Base-by-base conservation (phyloP, 2,888 invertebrate species). In the Hirtodrosophila cameraria region DNA sequence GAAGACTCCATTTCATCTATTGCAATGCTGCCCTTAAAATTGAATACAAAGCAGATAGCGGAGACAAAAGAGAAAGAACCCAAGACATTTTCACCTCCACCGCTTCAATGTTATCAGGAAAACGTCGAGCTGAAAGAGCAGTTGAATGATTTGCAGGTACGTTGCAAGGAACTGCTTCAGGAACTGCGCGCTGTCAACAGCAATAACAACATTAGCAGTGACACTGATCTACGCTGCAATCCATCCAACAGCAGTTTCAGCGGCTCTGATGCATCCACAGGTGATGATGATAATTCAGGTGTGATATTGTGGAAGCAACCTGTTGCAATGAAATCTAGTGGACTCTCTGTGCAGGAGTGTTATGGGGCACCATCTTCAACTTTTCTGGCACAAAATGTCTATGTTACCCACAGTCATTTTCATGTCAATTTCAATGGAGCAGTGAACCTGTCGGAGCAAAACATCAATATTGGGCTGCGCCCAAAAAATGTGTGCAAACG, bases 361-460 rank as follows among this genome's bases (percentile, higher is more conserved):
- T 11, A 9, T 4, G 3, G 16, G 3, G 23, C 41, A 15, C 13
- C 6, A 0, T 18, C 42, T 6, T 2, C 20, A 3, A 7, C n/a
- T 1, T 16, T 36, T 8, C 3, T 16, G 0, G 8, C 54, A 3
- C 73, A 60, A 3, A 72, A 67, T 27, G 61, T 72, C 0, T 79
- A 45, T 12, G 65, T 84, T 7, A 70, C 49, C 0, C 76, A 72
- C 15, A 84, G 71, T n/a, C 74, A 84, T 16, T 60, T 67, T 8
- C 79, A 79, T 16, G 55, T 82, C 2, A 67, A 76, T 28, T 66
- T 82, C 1, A 62, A 65, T 42, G 81, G 67, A 8, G 36, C 55
- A 2, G 46, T 78, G 4, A 46, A 45, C 1, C 9, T 67, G 1
- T 43, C 52, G 1, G 35, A 54, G 1, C 39, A 35, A 6, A 48